These are phyloP conservation scores for Drosophila lacicola DNA, from an alignment of 2,888 invertebrate genomes.

Conservation along the genomic window DNA sequence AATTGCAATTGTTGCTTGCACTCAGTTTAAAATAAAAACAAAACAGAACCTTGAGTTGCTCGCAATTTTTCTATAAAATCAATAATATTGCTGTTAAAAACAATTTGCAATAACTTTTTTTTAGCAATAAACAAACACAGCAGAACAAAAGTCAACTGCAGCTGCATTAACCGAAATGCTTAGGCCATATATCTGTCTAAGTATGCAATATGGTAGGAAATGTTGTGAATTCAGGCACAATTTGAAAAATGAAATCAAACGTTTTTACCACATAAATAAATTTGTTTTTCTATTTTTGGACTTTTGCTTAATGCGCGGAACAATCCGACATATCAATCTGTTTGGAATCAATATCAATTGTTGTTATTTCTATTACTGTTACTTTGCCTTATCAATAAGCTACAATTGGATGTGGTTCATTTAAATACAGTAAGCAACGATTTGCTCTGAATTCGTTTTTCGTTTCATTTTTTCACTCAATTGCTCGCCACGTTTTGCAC, in stretches of 20 bases:
- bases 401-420: slow-evolving; percentile 48
- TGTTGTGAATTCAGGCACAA: slow-evolving; percentile 57
- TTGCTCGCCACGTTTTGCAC: slow-evolving; percentile 85
- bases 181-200: slow-evolving; percentile 18
- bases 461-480: slow-evolving; percentile 47
- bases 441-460: slow-evolving; percentile 24
- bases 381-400: slow-evolving; percentile 54
- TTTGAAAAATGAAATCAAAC: slow-evolving; percentile 37
- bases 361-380: slow-evolving; percentile 20
- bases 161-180: slow-evolving; percentile 28
- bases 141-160: slow-evolving; percentile 15
- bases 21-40: slow-evolving; percentile 28
- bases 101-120: slow-evolving; percentile 16
- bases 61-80: slow-evolving; percentile 17
- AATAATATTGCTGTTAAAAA: slow-evolving; percentile 29
- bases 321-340: slow-evolving; percentile 40
- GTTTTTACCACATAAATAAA: slow-evolving; percentile 18
- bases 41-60: slow-evolving; percentile 37
- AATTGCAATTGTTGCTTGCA: slow-evolving; percentile 61
- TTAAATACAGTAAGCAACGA: slow-evolving; percentile 53
- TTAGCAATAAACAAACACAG: slow-evolving; percentile 15
- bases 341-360: slow-evolving; percentile 48
- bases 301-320: slow-evolving; percentile 38
- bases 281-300: slow-evolving; percentile 14
- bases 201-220: slow-evolving; percentile 37